Conservation (phyloP, 2,797 vertebrate species). For the Coreius guichenoti region DNA sequence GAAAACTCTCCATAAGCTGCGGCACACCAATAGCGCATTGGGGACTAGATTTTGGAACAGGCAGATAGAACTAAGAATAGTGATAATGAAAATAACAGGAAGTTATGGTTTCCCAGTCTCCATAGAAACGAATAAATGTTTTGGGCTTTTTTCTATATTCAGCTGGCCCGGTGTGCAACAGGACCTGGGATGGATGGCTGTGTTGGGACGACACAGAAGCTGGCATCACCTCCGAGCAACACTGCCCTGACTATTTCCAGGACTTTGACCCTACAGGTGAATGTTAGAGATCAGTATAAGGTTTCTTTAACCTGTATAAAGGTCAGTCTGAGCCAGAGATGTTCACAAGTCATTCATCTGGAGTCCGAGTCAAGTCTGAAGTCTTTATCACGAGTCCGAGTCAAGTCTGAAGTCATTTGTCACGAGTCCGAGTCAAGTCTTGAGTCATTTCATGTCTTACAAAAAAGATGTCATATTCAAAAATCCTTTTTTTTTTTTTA, state of each 20-base stretch:
- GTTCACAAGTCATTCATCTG: too few relatives aligned
- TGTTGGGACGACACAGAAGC: conserved; percentile 92
- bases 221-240: conserved; percentile 85
- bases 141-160: background rate
- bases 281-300: conserved; percentile 11
- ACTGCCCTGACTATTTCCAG: conserved; percentile 95
- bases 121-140: conserved; percentile 17
- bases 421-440: too few relatives aligned
- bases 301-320: background rate
- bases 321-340: background rate
- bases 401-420: too few relatives aligned
- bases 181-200: conserved; percentile 98
- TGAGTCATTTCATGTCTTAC: too few relatives aligned
- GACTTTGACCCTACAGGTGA: conserved; percentile 96
- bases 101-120: background rate
- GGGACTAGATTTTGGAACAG: background rate
- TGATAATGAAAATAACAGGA: conserved; percentile 29
- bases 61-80: conserved; percentile 8
- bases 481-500: too few relatives aligned
- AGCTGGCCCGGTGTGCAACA: conserved; percentile 86
- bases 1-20: background rate
- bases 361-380: too few relatives aligned
- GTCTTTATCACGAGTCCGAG: too few relatives aligned
- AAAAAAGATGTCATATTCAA: too few relatives aligned
- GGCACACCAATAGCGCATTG: background rate